Evolutionary conservation across 2,888 invertebrate species (phyloP).

Genomic region (Euplexia lucipara): DNA sequence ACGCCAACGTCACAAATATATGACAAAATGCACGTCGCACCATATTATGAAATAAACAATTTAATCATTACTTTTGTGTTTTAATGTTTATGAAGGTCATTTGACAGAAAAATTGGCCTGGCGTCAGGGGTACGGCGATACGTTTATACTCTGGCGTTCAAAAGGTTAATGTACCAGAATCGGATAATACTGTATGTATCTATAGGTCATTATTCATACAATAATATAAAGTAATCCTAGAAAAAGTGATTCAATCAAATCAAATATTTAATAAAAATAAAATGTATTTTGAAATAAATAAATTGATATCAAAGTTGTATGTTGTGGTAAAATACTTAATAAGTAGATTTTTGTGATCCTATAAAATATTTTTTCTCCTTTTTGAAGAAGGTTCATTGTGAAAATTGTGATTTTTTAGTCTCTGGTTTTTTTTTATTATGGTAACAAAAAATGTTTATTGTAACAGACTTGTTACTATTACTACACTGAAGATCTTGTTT

Average conservation of each 20-base stretch:
- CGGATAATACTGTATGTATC: constrained; percentile 3
- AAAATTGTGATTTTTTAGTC: constrained; percentile 5
- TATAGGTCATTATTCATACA: constrained; percentile 8
- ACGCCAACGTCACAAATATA: no score
- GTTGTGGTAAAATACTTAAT: neutral
- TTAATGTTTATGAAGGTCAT: no score
- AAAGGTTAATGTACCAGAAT: neutral
- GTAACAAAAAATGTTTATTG: neutral
- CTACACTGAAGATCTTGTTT: constrained; percentile 46
- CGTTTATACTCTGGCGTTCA: no score
- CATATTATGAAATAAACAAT: no score
- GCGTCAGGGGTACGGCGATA: no score
- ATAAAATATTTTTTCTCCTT: neutral
- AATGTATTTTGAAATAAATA: constrained; percentile 8
- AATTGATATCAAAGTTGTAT: constrained; percentile 11
- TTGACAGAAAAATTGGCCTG: no score
- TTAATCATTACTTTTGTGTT: neutral
- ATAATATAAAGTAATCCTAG: constrained; percentile 1
- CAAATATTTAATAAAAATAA: neutral
- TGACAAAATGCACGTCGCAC: no score
- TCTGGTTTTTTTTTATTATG: constrained; percentile 6
- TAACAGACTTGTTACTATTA: constrained; percentile 14
- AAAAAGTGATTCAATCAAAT: constrained; percentile 14
- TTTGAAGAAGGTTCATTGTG: constrained; percentile 1
- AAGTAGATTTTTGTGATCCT: constrained; percentile 16